Conservation (phyloP, 1,140 invertebrate species). For the Pseudomyrmex gracilis region DNA sequence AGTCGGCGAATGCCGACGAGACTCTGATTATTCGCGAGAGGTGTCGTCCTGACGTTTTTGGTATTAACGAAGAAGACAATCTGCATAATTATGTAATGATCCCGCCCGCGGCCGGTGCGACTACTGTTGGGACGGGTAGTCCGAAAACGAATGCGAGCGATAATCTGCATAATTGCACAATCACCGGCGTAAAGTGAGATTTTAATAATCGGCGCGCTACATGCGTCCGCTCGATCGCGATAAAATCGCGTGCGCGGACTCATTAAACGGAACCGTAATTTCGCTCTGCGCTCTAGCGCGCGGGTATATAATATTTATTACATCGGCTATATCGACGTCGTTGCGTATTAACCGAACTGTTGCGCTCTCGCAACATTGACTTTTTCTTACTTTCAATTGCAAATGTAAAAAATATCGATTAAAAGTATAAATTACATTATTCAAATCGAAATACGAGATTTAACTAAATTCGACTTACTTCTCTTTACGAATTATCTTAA, state of each 20-base stretch:
- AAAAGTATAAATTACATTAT: not conserved
- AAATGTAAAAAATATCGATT: not conserved
- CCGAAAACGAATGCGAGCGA: conserved; percentile 62
- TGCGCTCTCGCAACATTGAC: too few species aligned
- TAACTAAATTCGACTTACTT: not conserved
- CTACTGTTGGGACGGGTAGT: conserved; percentile 49
- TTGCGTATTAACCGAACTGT: conserved; percentile 10
- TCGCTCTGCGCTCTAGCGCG: conserved; percentile 13
- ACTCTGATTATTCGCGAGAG: conserved; percentile 38
- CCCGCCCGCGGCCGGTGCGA: conserved; percentile 48
- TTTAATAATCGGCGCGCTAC: conserved; percentile 49
- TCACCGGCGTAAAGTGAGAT: conserved; percentile 50
- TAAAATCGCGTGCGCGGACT: conserved; percentile 42
- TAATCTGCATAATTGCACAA: conserved; percentile 69
- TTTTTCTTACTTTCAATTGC: not conserved
- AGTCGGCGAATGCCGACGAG: not conserved
- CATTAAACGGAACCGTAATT: conserved; percentile 39
- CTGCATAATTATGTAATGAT: conserved; percentile 73
- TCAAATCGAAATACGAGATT: not conserved
- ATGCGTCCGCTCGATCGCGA: not conserved
- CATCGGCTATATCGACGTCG: not conserved
- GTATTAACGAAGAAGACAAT: conserved; percentile 57
- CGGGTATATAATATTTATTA: conserved; percentile 21
- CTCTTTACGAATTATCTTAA: not conserved
- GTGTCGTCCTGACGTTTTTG: conserved; percentile 47